Conservation (phyloP, 2,113 vertebrate genomes). For the Holacanthus passer region DNA sequence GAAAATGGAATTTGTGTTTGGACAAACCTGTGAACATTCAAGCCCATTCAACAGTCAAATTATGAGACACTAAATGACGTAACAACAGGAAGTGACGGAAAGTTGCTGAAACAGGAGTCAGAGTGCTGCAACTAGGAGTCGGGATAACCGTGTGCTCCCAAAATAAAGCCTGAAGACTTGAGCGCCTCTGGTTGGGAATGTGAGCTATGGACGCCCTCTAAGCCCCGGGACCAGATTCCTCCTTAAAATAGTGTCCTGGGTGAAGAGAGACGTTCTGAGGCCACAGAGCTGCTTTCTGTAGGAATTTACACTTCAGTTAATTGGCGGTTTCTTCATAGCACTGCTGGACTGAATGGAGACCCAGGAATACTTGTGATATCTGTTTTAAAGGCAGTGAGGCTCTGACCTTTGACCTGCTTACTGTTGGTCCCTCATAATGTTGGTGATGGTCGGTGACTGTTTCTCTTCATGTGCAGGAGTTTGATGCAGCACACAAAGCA, state of each 20-base stretch:
- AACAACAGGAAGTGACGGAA: slow-evolving; percentile 19
- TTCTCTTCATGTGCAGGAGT: slow-evolving; percentile 12
- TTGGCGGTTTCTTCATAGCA: slow-evolving; percentile 49
- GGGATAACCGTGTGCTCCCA: slow-evolving; percentile 32
- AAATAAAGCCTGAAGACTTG: slow-evolving; percentile 52
- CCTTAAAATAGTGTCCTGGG: slow-evolving; percentile 62
- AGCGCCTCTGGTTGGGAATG: slow-evolving; percentile 56
- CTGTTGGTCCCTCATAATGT: neutral
- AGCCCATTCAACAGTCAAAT: neutral
- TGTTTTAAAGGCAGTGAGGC: slow-evolving; percentile 28
- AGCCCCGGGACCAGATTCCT: slow-evolving; percentile 53
- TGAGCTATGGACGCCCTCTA: slow-evolving; percentile 51
- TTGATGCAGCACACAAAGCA: too few relatives aligned
- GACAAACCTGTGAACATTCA: neutral
- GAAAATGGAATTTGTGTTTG: neutral
- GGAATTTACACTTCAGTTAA: slow-evolving; percentile 62
- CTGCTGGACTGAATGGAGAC: neutral
- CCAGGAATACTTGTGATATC: slow-evolving; percentile 23
- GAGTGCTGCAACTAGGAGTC: neutral
- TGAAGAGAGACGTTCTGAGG: slow-evolving; percentile 52
- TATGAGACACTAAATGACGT: neutral
- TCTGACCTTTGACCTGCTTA: slow-evolving; percentile 33
- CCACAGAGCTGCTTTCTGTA: slow-evolving; percentile 34
- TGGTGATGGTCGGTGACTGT: neutral
- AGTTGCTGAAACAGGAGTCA: slow-evolving; percentile 7